These are phyloP conservation scores for Sebastes hopkinsi DNA, from an alignment of 2,797 vertebrate species.

Conservation along the genomic window DNA sequence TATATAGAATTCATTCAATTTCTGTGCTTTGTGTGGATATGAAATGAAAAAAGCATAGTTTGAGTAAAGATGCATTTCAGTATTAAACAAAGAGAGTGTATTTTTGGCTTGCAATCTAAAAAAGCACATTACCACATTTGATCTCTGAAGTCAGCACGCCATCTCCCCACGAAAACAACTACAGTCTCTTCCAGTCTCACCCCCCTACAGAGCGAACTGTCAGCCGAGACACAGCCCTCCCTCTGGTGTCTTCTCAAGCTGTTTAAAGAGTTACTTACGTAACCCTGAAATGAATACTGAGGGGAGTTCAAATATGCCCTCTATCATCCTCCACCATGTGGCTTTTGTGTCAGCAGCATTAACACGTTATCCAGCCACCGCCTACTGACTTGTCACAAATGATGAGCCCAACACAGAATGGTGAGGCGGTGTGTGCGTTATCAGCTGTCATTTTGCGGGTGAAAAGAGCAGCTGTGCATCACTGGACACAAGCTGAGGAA, in stretches of 20 bases:
- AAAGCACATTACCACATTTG: background rate
- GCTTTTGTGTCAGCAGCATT: slow-evolving; percentile 11
- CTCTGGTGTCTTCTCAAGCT: slow-evolving; percentile 40
- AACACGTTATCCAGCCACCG: background rate
- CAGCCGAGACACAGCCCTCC: slow-evolving; percentile 10
- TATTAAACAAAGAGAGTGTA: background rate
- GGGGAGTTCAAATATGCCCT: slow-evolving; percentile 24
- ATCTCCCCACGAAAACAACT: background rate
- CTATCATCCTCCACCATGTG: background rate
- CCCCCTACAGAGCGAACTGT: slow-evolving; percentile 24
- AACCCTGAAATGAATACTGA: slow-evolving; percentile 42
- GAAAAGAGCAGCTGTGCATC: slow-evolving; percentile 30
- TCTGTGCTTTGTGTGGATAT: background rate
- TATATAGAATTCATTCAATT: background rate
- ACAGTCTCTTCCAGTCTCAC: background rate
- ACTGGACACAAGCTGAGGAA: slow-evolving; percentile 5
- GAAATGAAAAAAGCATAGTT: slow-evolving; percentile 2
- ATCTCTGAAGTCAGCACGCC: background rate
- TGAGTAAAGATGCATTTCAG: background rate
- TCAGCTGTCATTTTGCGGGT: background rate
- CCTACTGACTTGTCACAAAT: slow-evolving; percentile 16
- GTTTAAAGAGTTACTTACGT: slow-evolving; percentile 52
- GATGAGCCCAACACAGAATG: background rate
- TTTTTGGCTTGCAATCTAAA: background rate
- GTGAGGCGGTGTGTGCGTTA: background rate